Conservation (phyloP, 2,888 invertebrate species). For the Neria commutata region DNA sequence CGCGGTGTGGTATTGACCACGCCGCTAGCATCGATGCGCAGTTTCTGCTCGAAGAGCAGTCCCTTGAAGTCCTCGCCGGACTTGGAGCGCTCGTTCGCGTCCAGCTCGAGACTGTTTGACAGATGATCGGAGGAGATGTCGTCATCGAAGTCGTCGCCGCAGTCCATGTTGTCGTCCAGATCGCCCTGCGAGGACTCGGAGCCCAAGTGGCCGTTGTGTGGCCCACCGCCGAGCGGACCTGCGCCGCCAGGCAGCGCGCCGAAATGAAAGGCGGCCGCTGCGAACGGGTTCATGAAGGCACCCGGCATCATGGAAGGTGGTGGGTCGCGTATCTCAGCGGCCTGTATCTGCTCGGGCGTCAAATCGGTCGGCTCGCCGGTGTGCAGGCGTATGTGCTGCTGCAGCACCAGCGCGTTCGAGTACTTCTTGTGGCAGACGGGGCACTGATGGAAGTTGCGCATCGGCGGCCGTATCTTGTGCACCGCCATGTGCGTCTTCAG, state of each 20-base stretch:
- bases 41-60: constrained; percentile 58
- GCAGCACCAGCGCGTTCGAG: constrained; percentile 89
- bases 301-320: constrained; percentile 66
- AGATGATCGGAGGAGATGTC: constrained; percentile 58
- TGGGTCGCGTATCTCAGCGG: constrained; percentile 83
- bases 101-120: constrained; percentile 54
- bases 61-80: constrained; percentile 60
- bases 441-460: constrained; percentile 93
- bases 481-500: constrained; percentile 99
- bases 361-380: constrained; percentile 87
- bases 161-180: constrained; percentile 61
- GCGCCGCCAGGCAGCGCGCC: constrained; percentile 53
- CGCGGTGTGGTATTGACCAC: constrained; percentile 47
- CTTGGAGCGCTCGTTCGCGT: constrained; percentile 51
- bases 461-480: constrained; percentile 93
- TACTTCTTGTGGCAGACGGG: constrained; percentile 98
- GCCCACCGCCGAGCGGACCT: constrained; percentile 33
- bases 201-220: constrained; percentile 55
- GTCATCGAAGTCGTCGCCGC: constrained; percentile 60
- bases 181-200: constrained; percentile 62
- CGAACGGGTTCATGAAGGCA: constrained; percentile 61
- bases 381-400: constrained; percentile 94
- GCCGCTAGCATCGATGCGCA: constrained; percentile 55
- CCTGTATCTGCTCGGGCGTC: constrained; percentile 84
- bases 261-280: constrained; percentile 59